phyloP scores from a whole-genome alignment of 1,140 invertebrate genomes.

The Babylonia areolata region DNA sequence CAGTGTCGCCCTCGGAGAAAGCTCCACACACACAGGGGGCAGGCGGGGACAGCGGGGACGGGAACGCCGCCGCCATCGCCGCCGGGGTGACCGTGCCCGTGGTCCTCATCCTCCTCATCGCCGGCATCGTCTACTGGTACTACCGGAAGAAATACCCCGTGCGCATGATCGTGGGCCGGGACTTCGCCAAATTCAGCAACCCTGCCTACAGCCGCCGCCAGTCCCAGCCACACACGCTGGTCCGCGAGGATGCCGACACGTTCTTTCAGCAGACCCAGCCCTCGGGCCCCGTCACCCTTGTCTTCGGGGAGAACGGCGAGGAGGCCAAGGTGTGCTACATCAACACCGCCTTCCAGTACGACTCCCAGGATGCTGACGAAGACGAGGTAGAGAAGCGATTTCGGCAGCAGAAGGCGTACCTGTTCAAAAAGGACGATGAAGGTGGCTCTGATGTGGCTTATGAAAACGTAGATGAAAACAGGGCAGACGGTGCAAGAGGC shows the following conservation, averaged over 20 bases:
- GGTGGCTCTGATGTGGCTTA: no score
- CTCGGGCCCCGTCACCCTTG: neutral
- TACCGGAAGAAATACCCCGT: constrained; percentile 73
- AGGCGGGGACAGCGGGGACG: neutral
- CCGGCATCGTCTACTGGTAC: constrained; percentile 42
- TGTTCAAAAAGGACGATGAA: constrained; percentile 43
- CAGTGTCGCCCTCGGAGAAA: no score
- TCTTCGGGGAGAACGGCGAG: neutral
- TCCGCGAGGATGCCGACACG: constrained; percentile 47
- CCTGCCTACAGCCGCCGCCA: constrained; percentile 62
- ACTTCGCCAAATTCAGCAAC: constrained; percentile 75
- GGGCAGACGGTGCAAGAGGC: neutral
- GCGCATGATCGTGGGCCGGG: constrained; percentile 70
- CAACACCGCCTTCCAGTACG: constrained; percentile 30
- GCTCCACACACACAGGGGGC: no score
- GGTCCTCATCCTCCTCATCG: neutral
- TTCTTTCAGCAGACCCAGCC: constrained; percentile 44
- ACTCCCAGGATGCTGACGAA: constrained; percentile 34
- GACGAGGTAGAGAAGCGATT: constrained; percentile 47
- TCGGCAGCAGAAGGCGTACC: constrained; percentile 36
- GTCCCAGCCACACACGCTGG: constrained; percentile 45
- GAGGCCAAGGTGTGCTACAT: constrained; percentile 15
- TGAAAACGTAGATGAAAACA: neutral
- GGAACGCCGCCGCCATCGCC: neutral
- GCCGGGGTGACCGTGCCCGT: neutral